Conservation (phyloP, 2,113 vertebrate genomes). For the Microtus oregoni region DNA sequence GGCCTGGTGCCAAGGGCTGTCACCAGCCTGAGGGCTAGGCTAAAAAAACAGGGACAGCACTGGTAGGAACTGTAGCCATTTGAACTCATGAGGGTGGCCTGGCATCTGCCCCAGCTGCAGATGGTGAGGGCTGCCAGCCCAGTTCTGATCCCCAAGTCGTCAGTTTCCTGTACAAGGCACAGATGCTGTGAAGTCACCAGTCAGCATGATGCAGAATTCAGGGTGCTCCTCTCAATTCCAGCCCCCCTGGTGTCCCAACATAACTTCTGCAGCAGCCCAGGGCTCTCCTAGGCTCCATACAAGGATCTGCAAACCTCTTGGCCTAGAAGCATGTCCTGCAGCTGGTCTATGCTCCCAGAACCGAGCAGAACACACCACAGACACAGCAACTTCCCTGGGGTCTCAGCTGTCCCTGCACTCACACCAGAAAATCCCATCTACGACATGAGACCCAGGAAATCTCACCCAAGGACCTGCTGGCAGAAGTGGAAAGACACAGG, state of each 20-base stretch:
- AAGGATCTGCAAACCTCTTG: too few species aligned
- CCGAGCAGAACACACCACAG: background rate
- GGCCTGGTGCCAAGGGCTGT: background rate
- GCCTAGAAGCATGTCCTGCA: too few species aligned
- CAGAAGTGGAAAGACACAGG: too few species aligned
- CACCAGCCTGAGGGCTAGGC: background rate
- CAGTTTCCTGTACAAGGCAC: background rate
- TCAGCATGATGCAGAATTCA: background rate
- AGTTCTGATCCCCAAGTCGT: background rate
- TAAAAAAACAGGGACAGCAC: background rate
- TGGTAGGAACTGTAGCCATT: background rate
- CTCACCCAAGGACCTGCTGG: background rate
- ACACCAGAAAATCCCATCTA: background rate
- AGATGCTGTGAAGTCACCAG: background rate
- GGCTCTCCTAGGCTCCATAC: background rate
- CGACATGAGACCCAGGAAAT: too few species aligned
- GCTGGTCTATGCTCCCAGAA: background rate
- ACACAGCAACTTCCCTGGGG: background rate
- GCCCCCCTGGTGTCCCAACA: too few species aligned
- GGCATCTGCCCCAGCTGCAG: background rate
- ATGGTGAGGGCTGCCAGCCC: background rate
- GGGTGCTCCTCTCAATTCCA: background rate
- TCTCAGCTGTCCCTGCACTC: background rate
- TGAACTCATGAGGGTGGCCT: background rate
- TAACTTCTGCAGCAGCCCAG: background rate